phyloP scores from a whole-genome alignment of 2,113 vertebrate species.

The Corydoras maculifer region DNA sequence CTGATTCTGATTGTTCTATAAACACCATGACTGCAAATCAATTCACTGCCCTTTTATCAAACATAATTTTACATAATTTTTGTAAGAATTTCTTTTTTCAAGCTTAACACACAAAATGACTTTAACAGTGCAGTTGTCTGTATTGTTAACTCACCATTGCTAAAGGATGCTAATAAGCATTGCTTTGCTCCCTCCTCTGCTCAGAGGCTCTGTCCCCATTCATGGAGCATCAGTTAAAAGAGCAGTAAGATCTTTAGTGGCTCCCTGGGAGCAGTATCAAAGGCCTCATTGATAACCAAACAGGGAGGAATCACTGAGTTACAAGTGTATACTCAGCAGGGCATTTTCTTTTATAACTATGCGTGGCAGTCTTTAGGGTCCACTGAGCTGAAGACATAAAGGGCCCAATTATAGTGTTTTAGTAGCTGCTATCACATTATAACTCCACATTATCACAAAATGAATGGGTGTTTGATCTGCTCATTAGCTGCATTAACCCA shows the following conservation, averaged over 20 bases:
- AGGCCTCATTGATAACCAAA: conserved; percentile 63
- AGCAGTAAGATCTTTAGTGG: conserved; percentile 51
- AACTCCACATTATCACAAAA: conserved; percentile 15
- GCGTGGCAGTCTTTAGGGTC: conserved; percentile 40
- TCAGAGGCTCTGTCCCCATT: conserved; percentile 40
- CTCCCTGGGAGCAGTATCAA: conserved; percentile 60
- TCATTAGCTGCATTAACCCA: background rate
- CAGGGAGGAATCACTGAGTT: conserved; percentile 62
- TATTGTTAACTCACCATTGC: conserved; percentile 31
- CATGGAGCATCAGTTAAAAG: conserved; percentile 41
- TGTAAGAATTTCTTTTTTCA: background rate
- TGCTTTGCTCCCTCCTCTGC: conserved; percentile 19
- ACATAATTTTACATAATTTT: background rate
- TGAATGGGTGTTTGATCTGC: conserved; percentile 13
- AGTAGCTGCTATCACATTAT: conserved; percentile 28
- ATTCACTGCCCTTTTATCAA: background rate
- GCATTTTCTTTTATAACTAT: conserved; percentile 33
- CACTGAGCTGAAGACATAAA: conserved; percentile 35
- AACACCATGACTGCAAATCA: no score
- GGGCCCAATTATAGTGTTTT: conserved; percentile 6
- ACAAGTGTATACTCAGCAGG: conserved; percentile 55
- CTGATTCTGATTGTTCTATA: no score
- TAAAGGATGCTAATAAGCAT: conserved; percentile 57
- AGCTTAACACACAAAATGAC: conserved; percentile 24
- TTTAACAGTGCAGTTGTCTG: conserved; percentile 28